Conservation (phyloP, 2,797 vertebrate species). For the Hypotaenidia philippensis region DNA sequence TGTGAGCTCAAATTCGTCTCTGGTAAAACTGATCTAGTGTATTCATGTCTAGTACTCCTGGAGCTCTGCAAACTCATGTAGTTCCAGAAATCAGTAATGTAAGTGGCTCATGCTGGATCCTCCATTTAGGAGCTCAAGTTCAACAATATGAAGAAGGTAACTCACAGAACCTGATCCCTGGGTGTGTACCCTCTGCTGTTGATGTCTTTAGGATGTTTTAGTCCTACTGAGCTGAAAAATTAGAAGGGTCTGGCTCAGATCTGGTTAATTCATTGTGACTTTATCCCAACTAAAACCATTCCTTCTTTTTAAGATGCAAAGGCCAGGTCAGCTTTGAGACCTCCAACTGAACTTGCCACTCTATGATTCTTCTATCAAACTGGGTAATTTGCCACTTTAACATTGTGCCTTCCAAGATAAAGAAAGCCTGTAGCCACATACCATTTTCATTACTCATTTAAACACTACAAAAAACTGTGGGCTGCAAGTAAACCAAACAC, state of each 20-base stretch:
- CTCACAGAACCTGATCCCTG: not conserved
- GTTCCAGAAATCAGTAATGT: not conserved
- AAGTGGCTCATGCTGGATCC: not conserved
- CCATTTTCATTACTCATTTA: not conserved
- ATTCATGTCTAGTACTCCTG: not conserved
- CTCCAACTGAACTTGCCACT: not conserved
- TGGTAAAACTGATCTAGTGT: not conserved
- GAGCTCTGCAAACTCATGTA: not conserved
- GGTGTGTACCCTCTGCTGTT: not conserved
- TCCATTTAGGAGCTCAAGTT: not conserved
- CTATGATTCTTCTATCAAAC: accelerated
- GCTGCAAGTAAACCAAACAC: not conserved
- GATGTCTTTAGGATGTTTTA: not conserved
- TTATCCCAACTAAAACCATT: not conserved
- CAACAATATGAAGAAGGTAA: not conserved
- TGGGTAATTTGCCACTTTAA: not conserved
- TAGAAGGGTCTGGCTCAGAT: not conserved
- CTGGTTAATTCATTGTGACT: not conserved
- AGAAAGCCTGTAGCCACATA: not conserved
- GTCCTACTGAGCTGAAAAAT: not conserved
- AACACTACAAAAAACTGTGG: not conserved
- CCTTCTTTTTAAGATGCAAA: not conserved
- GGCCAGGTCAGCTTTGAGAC: not conserved
- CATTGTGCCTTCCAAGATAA: too few species aligned
- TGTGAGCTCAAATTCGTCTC: not conserved